Evolutionary conservation across 2,113 vertebrate genomes (phyloP).

Genomic region (Pseudorectes ferrugineus): DNA sequence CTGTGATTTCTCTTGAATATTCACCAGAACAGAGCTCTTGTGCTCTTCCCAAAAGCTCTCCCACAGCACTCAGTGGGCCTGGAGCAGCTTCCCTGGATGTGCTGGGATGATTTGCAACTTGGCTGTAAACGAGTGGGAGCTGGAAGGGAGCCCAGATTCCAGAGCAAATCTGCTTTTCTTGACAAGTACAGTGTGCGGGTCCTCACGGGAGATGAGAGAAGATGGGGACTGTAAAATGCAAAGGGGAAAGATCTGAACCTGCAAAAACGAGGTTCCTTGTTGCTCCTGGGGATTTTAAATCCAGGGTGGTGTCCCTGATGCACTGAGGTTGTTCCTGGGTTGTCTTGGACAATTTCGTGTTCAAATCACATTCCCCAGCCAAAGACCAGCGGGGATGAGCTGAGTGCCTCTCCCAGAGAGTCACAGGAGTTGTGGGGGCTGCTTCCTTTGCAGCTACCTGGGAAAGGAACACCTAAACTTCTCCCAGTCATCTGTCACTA

Average conservation of each 20-base stretch:
- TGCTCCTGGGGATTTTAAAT: not conserved
- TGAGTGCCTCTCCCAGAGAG: not conserved
- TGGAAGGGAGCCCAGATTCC: constrained; percentile 56
- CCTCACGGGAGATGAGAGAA: constrained; percentile 14
- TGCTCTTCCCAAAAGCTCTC: constrained; percentile 4
- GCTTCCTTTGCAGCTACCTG: not conserved
- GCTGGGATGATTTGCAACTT: constrained; percentile 37
- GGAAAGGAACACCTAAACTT: not conserved
- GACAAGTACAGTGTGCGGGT: not conserved
- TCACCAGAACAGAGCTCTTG: not conserved
- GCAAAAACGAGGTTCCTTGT: not conserved
- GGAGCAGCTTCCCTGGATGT: constrained; percentile 12
- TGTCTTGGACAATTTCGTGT: not conserved
- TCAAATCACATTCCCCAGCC: not conserved
- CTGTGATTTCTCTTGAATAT: not conserved
- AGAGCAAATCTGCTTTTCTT: constrained; percentile 31
- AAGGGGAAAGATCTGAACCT: not conserved
- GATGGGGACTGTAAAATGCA: not conserved
- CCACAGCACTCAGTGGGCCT: not conserved
- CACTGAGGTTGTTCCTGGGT: not conserved
- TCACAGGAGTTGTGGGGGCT: not conserved
- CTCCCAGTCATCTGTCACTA: not conserved
- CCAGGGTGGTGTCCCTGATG: not conserved
- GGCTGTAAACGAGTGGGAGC: constrained; percentile 26
- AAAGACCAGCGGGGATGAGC: not conserved